Percentiles rank a stretch among this genome's conserved stretches.
Conservation (phyloP, 2,797 vertebrate species). For the Odontamblyopus lacepedii region DNA sequence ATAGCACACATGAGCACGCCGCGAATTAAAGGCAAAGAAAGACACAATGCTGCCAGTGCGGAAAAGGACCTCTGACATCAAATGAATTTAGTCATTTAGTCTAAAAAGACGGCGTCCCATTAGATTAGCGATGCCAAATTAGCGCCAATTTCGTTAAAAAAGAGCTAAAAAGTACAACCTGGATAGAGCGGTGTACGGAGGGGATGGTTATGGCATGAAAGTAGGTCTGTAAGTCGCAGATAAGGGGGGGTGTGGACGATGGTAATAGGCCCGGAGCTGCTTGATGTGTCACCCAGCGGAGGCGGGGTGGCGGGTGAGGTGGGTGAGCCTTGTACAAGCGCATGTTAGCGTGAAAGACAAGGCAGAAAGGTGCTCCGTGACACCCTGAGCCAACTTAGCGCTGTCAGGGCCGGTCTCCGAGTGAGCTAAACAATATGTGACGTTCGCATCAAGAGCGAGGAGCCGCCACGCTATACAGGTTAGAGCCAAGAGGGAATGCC, state of each 20-base stretch:
- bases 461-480: conserved; percentile 29
- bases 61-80: conserved; percentile 72
- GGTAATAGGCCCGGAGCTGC: conserved; percentile 50
- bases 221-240: conserved; percentile 71
- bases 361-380: conserved; percentile 61
- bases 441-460: neutral
- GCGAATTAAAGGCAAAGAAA: conserved; percentile 53
- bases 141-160: conserved; percentile 52
- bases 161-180: conserved; percentile 58
- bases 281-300: conserved; percentile 39
- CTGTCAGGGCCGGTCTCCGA: conserved; percentile 56
- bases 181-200: conserved; percentile 52
- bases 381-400: conserved; percentile 76
- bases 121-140: conserved; percentile 79
- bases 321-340: conserved; percentile 45
- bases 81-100: conserved; percentile 67
- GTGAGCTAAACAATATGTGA: conserved; percentile 36
- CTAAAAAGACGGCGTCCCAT: conserved; percentile 68
- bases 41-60: conserved; percentile 67
- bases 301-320: conserved; percentile 12
- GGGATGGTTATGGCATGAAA: conserved; percentile 64
- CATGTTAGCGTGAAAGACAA: conserved; percentile 52
- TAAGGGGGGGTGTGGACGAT: conserved; percentile 67
- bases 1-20: conserved; percentile 58
- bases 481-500: neutral